phyloP scores from a whole-genome alignment of 2,113 vertebrate genomes.

The Salvator merianae region DNA sequence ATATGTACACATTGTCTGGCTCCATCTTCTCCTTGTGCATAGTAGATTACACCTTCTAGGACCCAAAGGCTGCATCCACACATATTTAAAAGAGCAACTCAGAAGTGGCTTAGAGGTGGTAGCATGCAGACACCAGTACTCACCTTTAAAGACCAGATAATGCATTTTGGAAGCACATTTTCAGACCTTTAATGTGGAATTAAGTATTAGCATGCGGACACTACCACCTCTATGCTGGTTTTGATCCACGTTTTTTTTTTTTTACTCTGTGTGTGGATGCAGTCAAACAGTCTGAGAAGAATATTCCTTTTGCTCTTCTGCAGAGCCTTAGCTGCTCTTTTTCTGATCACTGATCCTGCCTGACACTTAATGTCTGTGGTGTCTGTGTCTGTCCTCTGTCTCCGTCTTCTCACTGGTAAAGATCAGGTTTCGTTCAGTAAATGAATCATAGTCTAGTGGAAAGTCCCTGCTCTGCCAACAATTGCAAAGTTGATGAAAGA shows the following conservation, averaged over 20 bases:
- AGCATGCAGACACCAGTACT: no score
- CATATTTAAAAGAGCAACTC: no score
- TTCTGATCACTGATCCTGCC: slow-evolving; percentile 22
- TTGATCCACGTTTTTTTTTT: background rate
- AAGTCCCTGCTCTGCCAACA: slow-evolving; percentile 73
- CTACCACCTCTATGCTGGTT: no score
- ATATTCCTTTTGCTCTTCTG: slow-evolving; percentile 33
- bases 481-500: slow-evolving; percentile 68
- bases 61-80: no score
- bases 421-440: slow-evolving; percentile 71
- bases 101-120: no score
- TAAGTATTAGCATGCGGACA: no score
- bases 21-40: slow-evolving; percentile 24
- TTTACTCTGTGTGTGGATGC: no score
- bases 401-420: slow-evolving; percentile 51
- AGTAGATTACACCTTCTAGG: slow-evolving; percentile 1
- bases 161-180: no score
- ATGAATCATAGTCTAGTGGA: slow-evolving; percentile 70
- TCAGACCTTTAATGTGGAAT: no score
- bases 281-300: no score
- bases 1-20: slow-evolving; percentile 47
- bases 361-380: slow-evolving; percentile 21
- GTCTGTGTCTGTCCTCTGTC: slow-evolving; percentile 55
- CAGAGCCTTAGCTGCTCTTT: slow-evolving; percentile 18
- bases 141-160: no score